These are phyloP conservation scores for Notiomystis cincta DNA, from an alignment of 2,113 vertebrate genomes.

Conservation along the genomic window DNA sequence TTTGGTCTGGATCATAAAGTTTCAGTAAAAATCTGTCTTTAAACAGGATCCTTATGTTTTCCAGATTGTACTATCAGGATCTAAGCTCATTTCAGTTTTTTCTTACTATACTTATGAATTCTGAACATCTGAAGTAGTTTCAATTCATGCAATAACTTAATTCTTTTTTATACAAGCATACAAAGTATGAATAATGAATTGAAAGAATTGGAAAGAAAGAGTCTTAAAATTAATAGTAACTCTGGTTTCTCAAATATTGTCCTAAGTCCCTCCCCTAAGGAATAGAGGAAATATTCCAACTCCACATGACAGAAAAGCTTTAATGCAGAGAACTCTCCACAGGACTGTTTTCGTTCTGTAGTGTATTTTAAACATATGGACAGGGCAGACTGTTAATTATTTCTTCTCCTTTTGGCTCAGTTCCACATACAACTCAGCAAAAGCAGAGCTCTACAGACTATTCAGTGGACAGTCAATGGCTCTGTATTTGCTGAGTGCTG, in stretches of 20 bases:
- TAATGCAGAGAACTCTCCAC: slow-evolving; percentile 31
- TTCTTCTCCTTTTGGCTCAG: slow-evolving; percentile 53
- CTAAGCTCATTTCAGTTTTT: not conserved
- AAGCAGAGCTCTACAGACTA: slow-evolving; percentile 8
- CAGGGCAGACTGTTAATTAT: slow-evolving; percentile 55
- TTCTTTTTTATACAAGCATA: not conserved
- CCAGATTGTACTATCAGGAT: not conserved
- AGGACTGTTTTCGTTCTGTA: slow-evolving; percentile 52
- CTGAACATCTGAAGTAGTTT: not conserved
- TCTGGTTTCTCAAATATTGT: slow-evolving; percentile 40
- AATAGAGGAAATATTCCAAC: slow-evolving; percentile 5
- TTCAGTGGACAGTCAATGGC: slow-evolving; percentile 31
- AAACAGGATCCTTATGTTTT: not conserved
- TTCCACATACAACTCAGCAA: slow-evolving; percentile 31
- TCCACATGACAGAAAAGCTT: not conserved
- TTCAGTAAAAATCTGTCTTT: not conserved
- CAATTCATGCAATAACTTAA: not conserved
- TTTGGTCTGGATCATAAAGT: not conserved
- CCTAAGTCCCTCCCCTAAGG: not conserved
- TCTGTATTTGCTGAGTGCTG: slow-evolving; percentile 32
- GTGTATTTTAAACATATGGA: slow-evolving; percentile 52
- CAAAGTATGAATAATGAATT: not conserved
- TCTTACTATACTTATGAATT: not conserved
- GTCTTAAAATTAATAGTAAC: slow-evolving; percentile 7
- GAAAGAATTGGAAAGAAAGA: not conserved